Evolutionary conservation across 2,888 invertebrate genomes (phyloP).

Genomic region (Nomada flava): DNA sequence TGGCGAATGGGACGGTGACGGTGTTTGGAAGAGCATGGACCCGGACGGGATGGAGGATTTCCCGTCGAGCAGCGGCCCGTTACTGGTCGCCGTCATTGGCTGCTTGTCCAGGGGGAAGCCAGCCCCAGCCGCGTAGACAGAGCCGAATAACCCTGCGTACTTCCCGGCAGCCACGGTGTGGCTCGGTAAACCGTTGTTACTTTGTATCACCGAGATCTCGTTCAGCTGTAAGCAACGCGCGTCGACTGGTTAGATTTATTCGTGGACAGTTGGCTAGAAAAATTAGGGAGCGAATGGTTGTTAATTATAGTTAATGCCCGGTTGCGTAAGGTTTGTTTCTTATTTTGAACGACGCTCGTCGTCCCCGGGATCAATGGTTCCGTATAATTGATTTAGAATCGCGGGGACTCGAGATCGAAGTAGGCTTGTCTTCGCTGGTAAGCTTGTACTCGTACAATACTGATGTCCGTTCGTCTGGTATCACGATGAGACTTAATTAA

Average conservation of each 20-base stretch:
- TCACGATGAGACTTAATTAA: too few species aligned
- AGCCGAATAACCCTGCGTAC: constrained; percentile 91
- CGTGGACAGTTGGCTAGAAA: constrained; percentile 61
- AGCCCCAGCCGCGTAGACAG: constrained; percentile 86
- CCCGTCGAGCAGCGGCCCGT: constrained; percentile 75
- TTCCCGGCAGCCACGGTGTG: constrained; percentile 86
- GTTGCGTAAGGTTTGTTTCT: too few species aligned
- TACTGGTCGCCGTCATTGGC: constrained; percentile 85
- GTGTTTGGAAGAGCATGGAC: constrained; percentile 83
- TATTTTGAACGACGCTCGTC: too few species aligned
- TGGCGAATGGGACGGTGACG: constrained; percentile 84
- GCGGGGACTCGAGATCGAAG: too few species aligned
- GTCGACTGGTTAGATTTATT: constrained; percentile 68
- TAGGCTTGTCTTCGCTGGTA: too few species aligned
- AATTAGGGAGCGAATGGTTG: constrained; percentile 30
- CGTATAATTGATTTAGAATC: too few species aligned
- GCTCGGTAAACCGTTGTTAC: constrained; percentile 88
- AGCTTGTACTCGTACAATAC: too few species aligned
- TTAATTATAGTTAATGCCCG: neutral
- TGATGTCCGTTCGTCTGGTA: too few species aligned
- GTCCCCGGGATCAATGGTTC: too few species aligned
- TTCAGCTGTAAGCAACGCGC: constrained; percentile 87
- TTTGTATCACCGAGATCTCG: constrained; percentile 92
- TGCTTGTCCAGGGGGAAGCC: constrained; percentile 85
- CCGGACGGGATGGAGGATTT: constrained; percentile 80